These are phyloP conservation scores for Anabas testudineus DNA, from an alignment of 2,797 vertebrate genomes.

Conservation along the genomic window DNA sequence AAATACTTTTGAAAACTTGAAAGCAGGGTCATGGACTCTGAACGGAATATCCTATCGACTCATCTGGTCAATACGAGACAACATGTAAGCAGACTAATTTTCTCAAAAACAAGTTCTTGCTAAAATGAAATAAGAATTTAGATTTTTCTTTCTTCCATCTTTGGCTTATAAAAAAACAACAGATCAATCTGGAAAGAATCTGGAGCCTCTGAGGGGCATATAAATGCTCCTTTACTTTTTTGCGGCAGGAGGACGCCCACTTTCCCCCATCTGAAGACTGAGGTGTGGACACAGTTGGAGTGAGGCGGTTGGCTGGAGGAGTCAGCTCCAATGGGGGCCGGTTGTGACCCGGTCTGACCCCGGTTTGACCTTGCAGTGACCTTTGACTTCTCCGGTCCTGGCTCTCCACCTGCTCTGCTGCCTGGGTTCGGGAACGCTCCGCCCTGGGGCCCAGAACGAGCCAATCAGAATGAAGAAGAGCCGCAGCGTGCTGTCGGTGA, in stretches of 20 bases:
- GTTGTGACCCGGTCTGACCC: conserved; percentile 79
- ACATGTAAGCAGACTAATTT: conserved; percentile 28
- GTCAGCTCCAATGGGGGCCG: conserved; percentile 79
- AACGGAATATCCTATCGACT: conserved; percentile 42
- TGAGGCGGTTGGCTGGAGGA: conserved; percentile 54
- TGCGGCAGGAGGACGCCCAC: conserved; percentile 12
- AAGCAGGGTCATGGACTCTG: conserved; percentile 45
- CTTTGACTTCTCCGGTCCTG: conserved; percentile 84
- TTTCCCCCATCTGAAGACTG: conserved; percentile 38
- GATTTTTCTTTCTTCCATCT: conserved; percentile 11
- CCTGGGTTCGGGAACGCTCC: conserved; percentile 85
- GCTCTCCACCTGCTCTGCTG: conserved; percentile 86
- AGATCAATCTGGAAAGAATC: conserved; percentile 18
- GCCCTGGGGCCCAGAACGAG: conserved; percentile 85
- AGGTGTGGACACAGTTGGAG: conserved; percentile 28
- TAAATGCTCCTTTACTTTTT: conserved; percentile 49
- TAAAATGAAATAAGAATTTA: conserved; percentile 47
- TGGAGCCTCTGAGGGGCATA: conserved; percentile 32
- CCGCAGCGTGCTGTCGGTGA: conserved; percentile 84
- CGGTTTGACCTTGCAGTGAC: conserved; percentile 81
- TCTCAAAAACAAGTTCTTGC: conserved; percentile 13
- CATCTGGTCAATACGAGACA: conserved; percentile 41
- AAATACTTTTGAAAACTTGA: conserved; percentile 20
- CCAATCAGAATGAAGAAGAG: conserved; percentile 86
- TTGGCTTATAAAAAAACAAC: conserved; percentile 15